These are phyloP conservation scores for Rhimphoctona megacephalus DNA, from an alignment of 2,888 invertebrate species.

Conservation along the genomic window DNA sequence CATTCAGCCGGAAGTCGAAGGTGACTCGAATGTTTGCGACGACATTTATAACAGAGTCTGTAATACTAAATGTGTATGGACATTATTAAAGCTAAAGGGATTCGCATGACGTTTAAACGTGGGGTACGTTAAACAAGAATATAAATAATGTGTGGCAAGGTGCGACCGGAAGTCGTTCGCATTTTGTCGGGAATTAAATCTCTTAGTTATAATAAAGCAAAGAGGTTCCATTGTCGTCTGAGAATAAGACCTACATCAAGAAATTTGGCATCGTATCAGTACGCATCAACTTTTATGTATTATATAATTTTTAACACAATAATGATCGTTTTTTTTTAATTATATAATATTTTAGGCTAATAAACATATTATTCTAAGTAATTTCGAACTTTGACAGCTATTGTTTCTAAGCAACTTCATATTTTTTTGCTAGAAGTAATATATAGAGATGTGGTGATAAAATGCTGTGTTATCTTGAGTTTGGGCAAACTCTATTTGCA, in stretches of 20 bases:
- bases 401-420: too few relatives aligned
- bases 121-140: slow-evolving; percentile 57
- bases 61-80: slow-evolving; percentile 5
- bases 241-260: slow-evolving; percentile 43
- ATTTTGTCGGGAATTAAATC: slow-evolving; percentile 57
- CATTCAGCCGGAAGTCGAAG: slow-evolving; percentile 68
- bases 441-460: too few relatives aligned
- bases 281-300: not conserved
- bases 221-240: slow-evolving; percentile 59
- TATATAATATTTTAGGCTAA: not conserved
- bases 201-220: slow-evolving; percentile 38
- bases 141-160: slow-evolving; percentile 63
- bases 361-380: too few relatives aligned
- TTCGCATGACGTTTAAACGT: slow-evolving; percentile 32
- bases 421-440: too few relatives aligned
- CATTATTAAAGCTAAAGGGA: slow-evolving; percentile 33
- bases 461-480: too few relatives aligned
- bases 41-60: slow-evolving; percentile 50
- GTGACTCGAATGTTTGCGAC: slow-evolving; percentile 57
- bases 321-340: not conserved
- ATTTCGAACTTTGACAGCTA: too few relatives aligned
- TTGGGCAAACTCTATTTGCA: too few relatives aligned
- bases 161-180: slow-evolving; percentile 67
- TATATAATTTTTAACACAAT: not conserved
- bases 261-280: not conserved